Percentiles rank a stretch among this genome's conserved stretches.
phyloP scores from a whole-genome alignment of 2,113 vertebrate species.

The Gracilinanus agilis region DNA sequence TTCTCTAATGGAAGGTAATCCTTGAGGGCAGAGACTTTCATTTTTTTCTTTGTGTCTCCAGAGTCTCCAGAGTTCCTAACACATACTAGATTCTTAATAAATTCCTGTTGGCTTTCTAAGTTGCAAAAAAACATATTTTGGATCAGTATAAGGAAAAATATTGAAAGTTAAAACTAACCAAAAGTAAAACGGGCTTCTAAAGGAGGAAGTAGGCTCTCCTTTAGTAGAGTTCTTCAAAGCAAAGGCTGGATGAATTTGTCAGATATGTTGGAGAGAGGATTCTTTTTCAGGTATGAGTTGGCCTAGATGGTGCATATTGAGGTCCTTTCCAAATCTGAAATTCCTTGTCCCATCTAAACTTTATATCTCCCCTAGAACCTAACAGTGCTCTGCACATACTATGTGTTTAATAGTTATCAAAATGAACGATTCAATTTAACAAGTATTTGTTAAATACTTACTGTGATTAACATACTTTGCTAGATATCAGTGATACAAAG shows the following conservation, averaged over 20 bases:
- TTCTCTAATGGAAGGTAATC: too few species aligned
- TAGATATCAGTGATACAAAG: not conserved
- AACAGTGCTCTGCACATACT: too few species aligned
- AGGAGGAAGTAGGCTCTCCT: not conserved
- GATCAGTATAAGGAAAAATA: not conserved
- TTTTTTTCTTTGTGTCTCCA: too few species aligned
- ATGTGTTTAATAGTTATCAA: not conserved
- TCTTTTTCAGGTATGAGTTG: not conserved
- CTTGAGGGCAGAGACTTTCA: too few species aligned
- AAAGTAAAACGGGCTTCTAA: not conserved
- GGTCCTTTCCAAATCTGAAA: not conserved
- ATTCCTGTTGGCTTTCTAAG: not conserved
- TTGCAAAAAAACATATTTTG: not conserved
- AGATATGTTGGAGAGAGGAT: not conserved
- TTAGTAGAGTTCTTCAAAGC: not conserved
- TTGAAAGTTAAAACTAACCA: not conserved
- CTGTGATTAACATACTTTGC: not conserved
- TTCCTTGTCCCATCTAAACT: not conserved
- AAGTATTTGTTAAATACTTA: not conserved
- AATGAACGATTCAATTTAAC: not conserved
- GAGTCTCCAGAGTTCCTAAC: too few species aligned
- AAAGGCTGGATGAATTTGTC: not conserved
- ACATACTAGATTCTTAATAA: too few species aligned
- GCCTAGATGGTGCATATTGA: not conserved
- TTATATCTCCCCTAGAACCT: not conserved